Evolutionary conservation across 2,113 vertebrate species (phyloP), one percentile per base, ranked within the genome.

Genomic region (Theristicus caerulescens): DNA sequence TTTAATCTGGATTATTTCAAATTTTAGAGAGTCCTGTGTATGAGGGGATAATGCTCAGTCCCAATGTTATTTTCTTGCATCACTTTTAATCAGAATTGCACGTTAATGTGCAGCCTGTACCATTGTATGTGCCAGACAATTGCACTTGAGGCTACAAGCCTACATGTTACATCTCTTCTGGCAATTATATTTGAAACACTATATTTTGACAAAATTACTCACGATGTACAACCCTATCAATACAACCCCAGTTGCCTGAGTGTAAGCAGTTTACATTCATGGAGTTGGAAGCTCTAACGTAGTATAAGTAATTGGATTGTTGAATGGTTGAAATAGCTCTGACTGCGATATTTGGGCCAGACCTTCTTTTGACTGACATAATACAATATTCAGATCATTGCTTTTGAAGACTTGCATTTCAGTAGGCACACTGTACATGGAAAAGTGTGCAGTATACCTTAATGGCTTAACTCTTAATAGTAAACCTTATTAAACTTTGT

Each of bases 191-290:
- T 83, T 92, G 71, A 94, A 88, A 71, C 12, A 22, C 16, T 47
- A 0, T 88, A 86, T 96, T 97, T 95, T 95, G 90, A 92, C 91
- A 93, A 86, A 97, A 88, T 83, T 78, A 74, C 73, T 89, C 58
- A 38, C 0, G 0, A 84, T 88, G 47, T 89, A 66, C 84, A 91
- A 51, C 8, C n/a, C 29, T 62, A 64, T 95, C 83, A 70, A 5
- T 80, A 66, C 59, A 86, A 44, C 94, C 84, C 78, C 82, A 72
- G 55, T 77, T 90, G 66, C 77, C 82, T 94, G 74, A 64, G 46
- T 96, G 87, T 44, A 62, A 86, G 32, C n/a, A 74, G 69, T 92
- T 95, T 86, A 61, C 65, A 34, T 91, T 67, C 59, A 67, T 57
- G 67, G 88, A 49, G 29, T 26, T 92, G 82, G 52, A 95, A 96